Conservation (phyloP, 2,888 invertebrate genomes). For the Pyrocoelia pectoralis region DNA sequence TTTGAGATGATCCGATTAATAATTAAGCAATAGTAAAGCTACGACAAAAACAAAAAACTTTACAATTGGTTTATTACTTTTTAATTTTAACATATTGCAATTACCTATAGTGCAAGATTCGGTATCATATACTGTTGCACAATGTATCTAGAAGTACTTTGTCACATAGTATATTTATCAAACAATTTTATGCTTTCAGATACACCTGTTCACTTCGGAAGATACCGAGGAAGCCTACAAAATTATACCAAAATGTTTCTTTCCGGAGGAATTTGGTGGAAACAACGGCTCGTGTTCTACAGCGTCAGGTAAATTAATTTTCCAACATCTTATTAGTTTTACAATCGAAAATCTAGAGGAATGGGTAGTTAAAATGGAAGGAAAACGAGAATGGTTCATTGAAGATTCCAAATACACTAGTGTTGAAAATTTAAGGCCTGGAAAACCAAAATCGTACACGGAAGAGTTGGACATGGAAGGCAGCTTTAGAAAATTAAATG, state of each 20-base stretch:
- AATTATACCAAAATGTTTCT: neutral
- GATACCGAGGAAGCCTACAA: neutral
- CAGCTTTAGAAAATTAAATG: constrained; percentile 40
- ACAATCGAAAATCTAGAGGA: constrained; percentile 45
- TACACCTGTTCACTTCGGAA: neutral
- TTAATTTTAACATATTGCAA: no score
- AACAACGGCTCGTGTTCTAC: neutral
- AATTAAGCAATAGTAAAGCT: no score
- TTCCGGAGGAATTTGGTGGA: neutral
- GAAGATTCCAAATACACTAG: constrained; percentile 61
- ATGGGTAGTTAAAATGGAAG: constrained; percentile 62
- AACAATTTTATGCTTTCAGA: neutral
- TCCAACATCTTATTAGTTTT: neutral
- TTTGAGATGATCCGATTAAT: no score
- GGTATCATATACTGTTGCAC: no score
- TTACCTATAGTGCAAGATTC: no score
- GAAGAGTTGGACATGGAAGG: constrained; percentile 65
- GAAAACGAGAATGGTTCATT: constrained; percentile 62
- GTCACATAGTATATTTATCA: no score
- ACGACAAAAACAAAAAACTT: no score
- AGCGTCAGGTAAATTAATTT: neutral
- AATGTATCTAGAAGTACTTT: no score
- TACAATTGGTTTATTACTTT: no score
- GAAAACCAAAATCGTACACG: constrained; percentile 63
- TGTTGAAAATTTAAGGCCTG: constrained; percentile 63